These are phyloP conservation scores for Polypedilum vanderplanki DNA, from an alignment of 1,140 invertebrate species.

Conservation along the genomic window DNA sequence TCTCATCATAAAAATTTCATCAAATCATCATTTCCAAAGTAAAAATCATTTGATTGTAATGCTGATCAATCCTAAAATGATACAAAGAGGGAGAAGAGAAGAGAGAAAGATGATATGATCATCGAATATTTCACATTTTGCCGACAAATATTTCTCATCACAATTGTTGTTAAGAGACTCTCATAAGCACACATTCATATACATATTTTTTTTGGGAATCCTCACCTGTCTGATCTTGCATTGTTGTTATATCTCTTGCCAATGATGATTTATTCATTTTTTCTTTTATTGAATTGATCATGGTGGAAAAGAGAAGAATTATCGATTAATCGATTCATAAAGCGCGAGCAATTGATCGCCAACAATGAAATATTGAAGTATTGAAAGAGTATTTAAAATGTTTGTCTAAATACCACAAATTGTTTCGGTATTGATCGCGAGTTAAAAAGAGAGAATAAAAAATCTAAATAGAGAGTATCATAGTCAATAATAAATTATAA, in stretches of 20 bases:
- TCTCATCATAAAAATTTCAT: too few relatives aligned
- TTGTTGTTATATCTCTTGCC: conserved; percentile 1
- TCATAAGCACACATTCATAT: background rate
- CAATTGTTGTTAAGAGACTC: too few relatives aligned
- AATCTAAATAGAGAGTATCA: background rate
- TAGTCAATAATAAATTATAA: conserved; percentile 15
- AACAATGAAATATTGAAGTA: background rate
- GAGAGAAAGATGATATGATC: too few relatives aligned
- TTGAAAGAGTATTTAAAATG: conserved; percentile 22
- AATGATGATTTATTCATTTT: conserved; percentile 14
- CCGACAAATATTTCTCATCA: too few relatives aligned
- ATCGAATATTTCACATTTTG: too few relatives aligned
- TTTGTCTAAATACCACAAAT: conserved; percentile 27
- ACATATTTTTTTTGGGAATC: background rate
- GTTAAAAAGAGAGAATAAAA: background rate
- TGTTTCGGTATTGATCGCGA: conserved; percentile 21
- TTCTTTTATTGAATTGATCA: background rate
- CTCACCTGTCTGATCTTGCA: conserved; percentile 2
- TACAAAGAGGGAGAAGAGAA: too few relatives aligned
- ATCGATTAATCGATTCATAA: conserved; percentile 16
- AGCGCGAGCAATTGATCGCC: conserved; percentile 4
- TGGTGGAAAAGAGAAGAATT: background rate
- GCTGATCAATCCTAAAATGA: too few relatives aligned
- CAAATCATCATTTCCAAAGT: too few relatives aligned
- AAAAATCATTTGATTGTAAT: too few relatives aligned